phyloP scores from a whole-genome alignment of 2,113 vertebrate species.

The Etheostoma cragini region DNA sequence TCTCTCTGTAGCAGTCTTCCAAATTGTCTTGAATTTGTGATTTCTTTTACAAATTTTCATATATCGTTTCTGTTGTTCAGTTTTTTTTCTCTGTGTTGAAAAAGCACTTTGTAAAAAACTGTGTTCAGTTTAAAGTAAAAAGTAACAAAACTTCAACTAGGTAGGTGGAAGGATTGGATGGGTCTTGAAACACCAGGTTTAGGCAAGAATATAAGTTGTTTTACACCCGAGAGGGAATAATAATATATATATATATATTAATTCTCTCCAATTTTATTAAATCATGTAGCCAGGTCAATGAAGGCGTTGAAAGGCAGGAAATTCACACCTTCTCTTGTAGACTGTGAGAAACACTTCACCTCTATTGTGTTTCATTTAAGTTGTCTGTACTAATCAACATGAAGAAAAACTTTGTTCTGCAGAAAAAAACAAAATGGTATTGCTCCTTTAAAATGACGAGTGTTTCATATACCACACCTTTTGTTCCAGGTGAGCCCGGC shows the following conservation, averaged over 20 bases:
- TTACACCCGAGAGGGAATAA: neutral
- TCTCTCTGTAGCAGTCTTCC: neutral
- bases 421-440: fast-evolving
- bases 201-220: neutral
- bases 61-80: too few species aligned
- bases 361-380: neutral
- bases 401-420: neutral
- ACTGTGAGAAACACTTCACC: neutral
- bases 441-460: slow-evolving; percentile 20
- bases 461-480: slow-evolving; percentile 85
- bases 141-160: too few species aligned
- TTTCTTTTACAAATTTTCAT: neutral
- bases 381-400: neutral
- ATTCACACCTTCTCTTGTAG: neutral
- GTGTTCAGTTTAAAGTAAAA: neutral
- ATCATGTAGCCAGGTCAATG: neutral
- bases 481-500: slow-evolving; percentile 96
- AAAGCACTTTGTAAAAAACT: neutral
- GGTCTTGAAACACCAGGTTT: neutral
- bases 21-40: neutral
- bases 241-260: too few species aligned
- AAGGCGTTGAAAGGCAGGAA: neutral
- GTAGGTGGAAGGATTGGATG: neutral
- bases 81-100: too few species aligned
- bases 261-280: neutral